Evolutionary conservation across 2,113 vertebrate genomes (phyloP).

Genomic region (Chaetodon trifascialis): DNA sequence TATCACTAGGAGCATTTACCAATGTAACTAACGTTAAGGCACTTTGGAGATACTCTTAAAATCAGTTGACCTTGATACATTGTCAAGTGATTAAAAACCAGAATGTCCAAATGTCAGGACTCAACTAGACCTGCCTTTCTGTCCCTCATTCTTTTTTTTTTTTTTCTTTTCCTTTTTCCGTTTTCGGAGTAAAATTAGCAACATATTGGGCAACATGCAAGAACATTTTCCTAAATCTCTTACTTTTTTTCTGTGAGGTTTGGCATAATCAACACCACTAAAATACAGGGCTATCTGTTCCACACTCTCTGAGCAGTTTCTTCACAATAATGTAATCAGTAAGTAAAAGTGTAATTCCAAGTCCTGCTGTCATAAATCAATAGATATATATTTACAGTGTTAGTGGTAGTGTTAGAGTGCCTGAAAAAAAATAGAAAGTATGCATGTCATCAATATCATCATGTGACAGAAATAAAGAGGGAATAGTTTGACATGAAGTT

Average conservation of each 20-base stretch:
- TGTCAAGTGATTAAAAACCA: background rate
- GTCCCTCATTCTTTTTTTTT: background rate
- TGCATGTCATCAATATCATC: too few species aligned
- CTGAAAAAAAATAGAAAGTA: too few species aligned
- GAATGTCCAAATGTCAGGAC: background rate
- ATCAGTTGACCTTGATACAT: background rate
- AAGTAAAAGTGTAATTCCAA: too few species aligned
- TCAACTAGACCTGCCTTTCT: background rate
- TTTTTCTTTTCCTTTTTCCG: background rate
- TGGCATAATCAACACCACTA: background rate
- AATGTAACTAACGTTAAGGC: background rate
- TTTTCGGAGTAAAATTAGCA: slow-evolving; percentile 9
- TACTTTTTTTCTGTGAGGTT: background rate
- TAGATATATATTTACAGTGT: too few species aligned
- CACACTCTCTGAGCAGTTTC: too few species aligned
- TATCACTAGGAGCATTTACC: slow-evolving; percentile 3
- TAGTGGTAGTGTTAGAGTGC: too few species aligned
- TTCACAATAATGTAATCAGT: too few species aligned
- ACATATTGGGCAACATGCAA: background rate
- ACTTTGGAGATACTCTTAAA: background rate
- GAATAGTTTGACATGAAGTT: too few species aligned
- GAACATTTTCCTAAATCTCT: too few species aligned
- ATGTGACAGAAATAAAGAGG: too few species aligned
- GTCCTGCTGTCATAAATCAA: too few species aligned
- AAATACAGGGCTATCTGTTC: too few species aligned